Evolutionary conservation across 1,140 invertebrate species (phyloP).

Genomic region (Drosophila neocordata): DNA sequence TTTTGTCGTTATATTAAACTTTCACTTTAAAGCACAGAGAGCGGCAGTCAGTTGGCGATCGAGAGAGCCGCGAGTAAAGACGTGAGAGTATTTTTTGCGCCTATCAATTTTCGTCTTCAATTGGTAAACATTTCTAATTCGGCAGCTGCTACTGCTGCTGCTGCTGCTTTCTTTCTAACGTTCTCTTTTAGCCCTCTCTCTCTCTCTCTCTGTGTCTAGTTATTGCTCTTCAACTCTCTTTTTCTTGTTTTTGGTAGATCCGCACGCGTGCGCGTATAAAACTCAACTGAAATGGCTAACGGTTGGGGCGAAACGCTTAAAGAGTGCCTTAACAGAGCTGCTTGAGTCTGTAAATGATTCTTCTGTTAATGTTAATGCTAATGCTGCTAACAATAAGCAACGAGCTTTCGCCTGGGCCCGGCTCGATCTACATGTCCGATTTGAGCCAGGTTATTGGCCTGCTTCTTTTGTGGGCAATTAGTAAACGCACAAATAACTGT

Average conservation of each 20-base stretch:
- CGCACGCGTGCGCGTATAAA: slow-evolving; percentile 73
- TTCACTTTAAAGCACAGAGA: slow-evolving; percentile 70
- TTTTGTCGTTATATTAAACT: slow-evolving; percentile 73
- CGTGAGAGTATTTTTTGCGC: slow-evolving; percentile 65
- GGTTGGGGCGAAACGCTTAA: slow-evolving; percentile 53
- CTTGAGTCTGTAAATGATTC: neutral
- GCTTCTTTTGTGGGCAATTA: slow-evolving; percentile 35
- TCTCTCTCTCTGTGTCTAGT: too few species aligned
- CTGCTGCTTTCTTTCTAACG: slow-evolving; percentile 41
- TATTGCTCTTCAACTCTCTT: slow-evolving; percentile 47
- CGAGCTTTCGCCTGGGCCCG: slow-evolving; percentile 1
- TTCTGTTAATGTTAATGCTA: slow-evolving; percentile 4
- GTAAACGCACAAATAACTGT: slow-evolving; percentile 61
- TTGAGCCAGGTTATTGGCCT: slow-evolving; percentile 49
- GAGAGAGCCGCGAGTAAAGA: slow-evolving; percentile 23
- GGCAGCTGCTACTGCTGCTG: slow-evolving; percentile 55
- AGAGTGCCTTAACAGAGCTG: slow-evolving; percentile 35
- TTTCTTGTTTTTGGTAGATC: slow-evolving; percentile 34
- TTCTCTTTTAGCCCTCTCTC: slow-evolving; percentile 41
- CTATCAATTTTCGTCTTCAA: slow-evolving; percentile 65
- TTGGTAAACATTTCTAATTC: slow-evolving; percentile 77
- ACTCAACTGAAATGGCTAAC: slow-evolving; percentile 76
- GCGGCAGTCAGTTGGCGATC: neutral
- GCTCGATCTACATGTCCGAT: slow-evolving; percentile 43
- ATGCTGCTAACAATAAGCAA: slow-evolving; percentile 22